These are phyloP conservation scores for Lates japonicus DNA, from an alignment of 2,797 vertebrate genomes.

Conservation along the genomic window DNA sequence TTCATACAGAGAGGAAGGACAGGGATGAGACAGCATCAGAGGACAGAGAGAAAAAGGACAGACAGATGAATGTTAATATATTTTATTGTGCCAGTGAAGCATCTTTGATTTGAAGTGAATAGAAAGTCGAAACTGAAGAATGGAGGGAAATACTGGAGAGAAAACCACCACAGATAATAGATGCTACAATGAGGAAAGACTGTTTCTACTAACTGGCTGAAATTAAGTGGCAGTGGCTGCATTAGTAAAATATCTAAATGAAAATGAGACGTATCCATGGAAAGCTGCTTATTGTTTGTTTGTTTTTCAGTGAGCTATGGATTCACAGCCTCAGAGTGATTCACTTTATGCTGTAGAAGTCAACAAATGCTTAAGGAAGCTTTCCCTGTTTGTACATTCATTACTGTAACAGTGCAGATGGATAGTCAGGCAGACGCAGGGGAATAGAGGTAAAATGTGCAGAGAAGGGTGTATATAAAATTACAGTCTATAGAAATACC, in stretches of 20 bases:
- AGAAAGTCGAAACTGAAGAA: background rate
- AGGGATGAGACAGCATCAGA: slow-evolving; percentile 14
- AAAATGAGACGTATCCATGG: slow-evolving; percentile 34
- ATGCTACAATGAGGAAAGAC: background rate
- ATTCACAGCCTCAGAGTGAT: slow-evolving; percentile 44
- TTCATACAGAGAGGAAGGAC: background rate
- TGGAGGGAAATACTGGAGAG: background rate
- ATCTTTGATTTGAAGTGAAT: slow-evolving; percentile 1
- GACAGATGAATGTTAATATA: slow-evolving; percentile 11
- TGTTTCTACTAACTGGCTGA: background rate
- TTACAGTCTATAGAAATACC: slow-evolving; percentile 49
- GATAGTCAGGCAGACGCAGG: slow-evolving; percentile 23
- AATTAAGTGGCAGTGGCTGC: slow-evolving; percentile 24
- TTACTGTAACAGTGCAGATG: slow-evolving; percentile 55
- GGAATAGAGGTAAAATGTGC: slow-evolving; percentile 29
- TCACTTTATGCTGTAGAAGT: slow-evolving; percentile 46
- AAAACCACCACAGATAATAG: background rate
- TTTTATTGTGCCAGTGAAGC: slow-evolving; percentile 9
- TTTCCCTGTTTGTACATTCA: slow-evolving; percentile 58
- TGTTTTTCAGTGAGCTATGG: slow-evolving; percentile 41
- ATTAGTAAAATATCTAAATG: slow-evolving; percentile 28
- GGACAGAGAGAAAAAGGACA: background rate
- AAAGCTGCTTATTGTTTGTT: slow-evolving; percentile 37
- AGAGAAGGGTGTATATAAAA: slow-evolving; percentile 46
- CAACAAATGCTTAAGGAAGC: slow-evolving; percentile 66